A percentile compares a stretch with the other conserved stretches of the same genome.
These are phyloP conservation scores for Xerus inauris DNA, from an alignment of 2,113 vertebrate species.

Conservation along the genomic window DNA sequence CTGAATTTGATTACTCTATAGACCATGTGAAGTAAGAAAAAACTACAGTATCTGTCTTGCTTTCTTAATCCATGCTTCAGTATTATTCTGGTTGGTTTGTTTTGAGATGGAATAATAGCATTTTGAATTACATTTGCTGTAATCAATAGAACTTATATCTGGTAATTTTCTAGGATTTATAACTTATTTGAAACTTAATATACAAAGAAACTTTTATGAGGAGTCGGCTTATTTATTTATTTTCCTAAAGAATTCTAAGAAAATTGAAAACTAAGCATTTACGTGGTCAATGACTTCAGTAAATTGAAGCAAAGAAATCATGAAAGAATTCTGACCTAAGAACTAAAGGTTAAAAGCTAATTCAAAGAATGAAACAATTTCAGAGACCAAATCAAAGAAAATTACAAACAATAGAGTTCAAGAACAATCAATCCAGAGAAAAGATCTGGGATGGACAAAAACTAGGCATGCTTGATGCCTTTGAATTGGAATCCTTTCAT, in stretches of 20 bases:
- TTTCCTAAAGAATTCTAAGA: background rate
- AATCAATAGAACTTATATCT: background rate
- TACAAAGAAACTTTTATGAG: background rate
- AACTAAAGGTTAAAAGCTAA: background rate
- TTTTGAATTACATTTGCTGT: background rate
- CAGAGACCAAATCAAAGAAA: background rate
- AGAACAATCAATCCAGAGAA: background rate
- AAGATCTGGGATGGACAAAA: background rate
- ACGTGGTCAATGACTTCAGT: background rate
- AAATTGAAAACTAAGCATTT: conserved; percentile 9
- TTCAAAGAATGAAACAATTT: background rate
- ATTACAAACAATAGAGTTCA: conserved; percentile 13
- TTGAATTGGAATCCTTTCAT: background rate
- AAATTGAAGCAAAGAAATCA: conserved; percentile 7
- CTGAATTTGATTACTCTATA: background rate
- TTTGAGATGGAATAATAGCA: background rate
- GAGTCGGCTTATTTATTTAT: background rate
- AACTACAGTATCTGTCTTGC: background rate
- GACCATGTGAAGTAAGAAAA: background rate
- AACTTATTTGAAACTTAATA: background rate
- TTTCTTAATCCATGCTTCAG: background rate
- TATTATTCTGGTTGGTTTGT: conserved; percentile 28
- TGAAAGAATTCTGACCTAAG: background rate
- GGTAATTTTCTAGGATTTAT: background rate
- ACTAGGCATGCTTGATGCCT: background rate